Percentiles rank a stretch among this genome's conserved stretches.
Conservation (phyloP, 1,140 invertebrate species). For the Pygmarrhopalites habei region DNA sequence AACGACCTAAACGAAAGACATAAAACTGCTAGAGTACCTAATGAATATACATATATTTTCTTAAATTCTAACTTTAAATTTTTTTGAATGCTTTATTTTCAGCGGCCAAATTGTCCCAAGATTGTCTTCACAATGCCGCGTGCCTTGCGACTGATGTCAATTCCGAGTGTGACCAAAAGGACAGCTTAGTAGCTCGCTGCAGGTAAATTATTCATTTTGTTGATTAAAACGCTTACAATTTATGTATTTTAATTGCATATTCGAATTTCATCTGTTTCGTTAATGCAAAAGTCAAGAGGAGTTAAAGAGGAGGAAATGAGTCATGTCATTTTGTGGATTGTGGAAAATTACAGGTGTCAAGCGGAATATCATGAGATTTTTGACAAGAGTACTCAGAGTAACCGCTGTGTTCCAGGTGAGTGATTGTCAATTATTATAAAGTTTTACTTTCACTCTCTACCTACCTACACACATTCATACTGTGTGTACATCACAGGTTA, state of each 20-base stretch:
- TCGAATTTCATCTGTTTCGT: slow-evolving; percentile 7
- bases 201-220: background rate
- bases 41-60: too few relatives aligned
- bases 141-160: slow-evolving; percentile 36
- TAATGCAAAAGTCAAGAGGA: too few relatives aligned
- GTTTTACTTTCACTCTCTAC: too few relatives aligned
- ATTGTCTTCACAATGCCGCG: slow-evolving; percentile 34
- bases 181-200: too few relatives aligned
- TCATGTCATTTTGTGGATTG: too few relatives aligned
- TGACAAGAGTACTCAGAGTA: slow-evolving; percentile 26
- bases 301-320: too few relatives aligned
- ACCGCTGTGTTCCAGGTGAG: slow-evolving; percentile 40
- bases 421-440: background rate
- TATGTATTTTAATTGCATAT: too few relatives aligned
- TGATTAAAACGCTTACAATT: background rate
- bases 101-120: slow-evolving; percentile 36
- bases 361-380: slow-evolving; percentile 23
- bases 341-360: slow-evolving; percentile 28
- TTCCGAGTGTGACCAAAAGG: slow-evolving; percentile 22
- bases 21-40: too few relatives aligned
- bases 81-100: slow-evolving; percentile 10
- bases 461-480: too few relatives aligned
- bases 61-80: too few relatives aligned
- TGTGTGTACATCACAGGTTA: too few relatives aligned
- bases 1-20: too few relatives aligned